These are phyloP conservation scores for Pterobdella sp. DNA, from an alignment of 2,888 invertebrate species.

Conservation along the genomic window DNA sequence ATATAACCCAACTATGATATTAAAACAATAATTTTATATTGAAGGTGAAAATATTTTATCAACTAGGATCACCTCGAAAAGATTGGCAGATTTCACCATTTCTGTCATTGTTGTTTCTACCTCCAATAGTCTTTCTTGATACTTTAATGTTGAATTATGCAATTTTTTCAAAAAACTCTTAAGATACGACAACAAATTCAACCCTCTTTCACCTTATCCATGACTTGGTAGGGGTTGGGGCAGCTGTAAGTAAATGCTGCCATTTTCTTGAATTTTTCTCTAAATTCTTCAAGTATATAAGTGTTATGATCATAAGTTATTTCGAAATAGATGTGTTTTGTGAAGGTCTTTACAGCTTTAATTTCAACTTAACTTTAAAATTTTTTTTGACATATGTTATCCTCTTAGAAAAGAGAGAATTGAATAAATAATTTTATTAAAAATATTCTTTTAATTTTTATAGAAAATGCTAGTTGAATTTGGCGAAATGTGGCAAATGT, in stretches of 20 bases:
- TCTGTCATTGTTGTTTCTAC: conserved; percentile 73
- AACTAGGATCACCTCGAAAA: no score
- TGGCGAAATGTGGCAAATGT: no score
- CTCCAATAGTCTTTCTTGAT: conserved; percentile 58
- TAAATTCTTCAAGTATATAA: conserved; percentile 63
- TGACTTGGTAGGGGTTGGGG: conserved; percentile 46
- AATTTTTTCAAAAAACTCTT: not conserved
- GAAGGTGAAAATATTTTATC: no score
- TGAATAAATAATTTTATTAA: not conserved
- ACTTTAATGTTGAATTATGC: conserved; percentile 55
- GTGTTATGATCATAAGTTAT: no score
- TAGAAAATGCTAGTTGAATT: no score
- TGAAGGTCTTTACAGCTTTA: no score
- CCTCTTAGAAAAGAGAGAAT: not conserved
- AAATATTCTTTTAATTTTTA: not conserved
- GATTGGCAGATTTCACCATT: conserved; percentile 71
- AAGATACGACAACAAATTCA: not conserved
- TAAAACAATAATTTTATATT: no score
- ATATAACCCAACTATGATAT: no score
- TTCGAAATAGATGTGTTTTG: no score
- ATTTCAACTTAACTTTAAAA: not conserved
- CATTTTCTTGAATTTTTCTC: conserved; percentile 71
- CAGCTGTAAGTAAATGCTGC: conserved; percentile 50
- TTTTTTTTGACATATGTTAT: not conserved
- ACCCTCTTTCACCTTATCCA: conserved; percentile 41